Percentiles rank a stretch among this genome's conserved stretches.
phyloP scores from a whole-genome alignment of 1,140 invertebrate genomes.

The Drosophila insularis region DNA sequence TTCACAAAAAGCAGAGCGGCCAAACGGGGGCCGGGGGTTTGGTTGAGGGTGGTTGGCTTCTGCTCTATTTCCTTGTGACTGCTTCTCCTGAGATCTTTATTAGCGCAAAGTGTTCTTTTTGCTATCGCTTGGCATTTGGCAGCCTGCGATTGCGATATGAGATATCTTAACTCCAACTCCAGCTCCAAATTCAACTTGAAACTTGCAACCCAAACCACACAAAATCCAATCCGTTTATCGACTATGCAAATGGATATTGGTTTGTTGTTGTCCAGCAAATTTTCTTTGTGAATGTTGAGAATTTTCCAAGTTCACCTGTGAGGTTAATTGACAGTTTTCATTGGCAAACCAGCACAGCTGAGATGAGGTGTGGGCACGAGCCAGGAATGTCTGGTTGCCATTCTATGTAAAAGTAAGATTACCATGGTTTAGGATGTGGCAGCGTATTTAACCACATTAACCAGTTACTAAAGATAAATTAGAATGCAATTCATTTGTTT shows the following conservation, averaged over 20 bases:
- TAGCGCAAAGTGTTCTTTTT: constrained; percentile 50
- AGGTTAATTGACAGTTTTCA: constrained; percentile 76
- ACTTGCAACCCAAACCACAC: constrained; percentile 20
- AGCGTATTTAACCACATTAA: neutral
- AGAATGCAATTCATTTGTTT: neutral
- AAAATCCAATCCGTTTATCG: constrained; percentile 48
- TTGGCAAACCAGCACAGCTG: neutral
- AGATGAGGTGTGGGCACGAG: constrained; percentile 8
- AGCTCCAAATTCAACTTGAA: neutral
- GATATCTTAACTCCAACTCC: constrained; percentile 5
- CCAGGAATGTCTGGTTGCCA: neutral
- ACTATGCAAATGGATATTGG: constrained; percentile 70
- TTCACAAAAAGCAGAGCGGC: constrained; percentile 47
- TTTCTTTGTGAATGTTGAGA: constrained; percentile 35
- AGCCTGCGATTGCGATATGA: constrained; percentile 65
- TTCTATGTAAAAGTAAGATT: neutral
- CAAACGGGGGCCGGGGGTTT: neutral
- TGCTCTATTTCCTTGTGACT: constrained; percentile 37
- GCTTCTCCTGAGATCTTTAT: constrained; percentile 63
- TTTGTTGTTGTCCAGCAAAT: constrained; percentile 29
- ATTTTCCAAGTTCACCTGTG: constrained; percentile 56
- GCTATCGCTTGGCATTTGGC: constrained; percentile 65
- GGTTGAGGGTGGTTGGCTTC: constrained; percentile 24
- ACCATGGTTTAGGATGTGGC: neutral
- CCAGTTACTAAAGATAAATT: neutral